phyloP scores from a whole-genome alignment of 1,140 invertebrate species.

The Brachionus rotundiformis region DNA sequence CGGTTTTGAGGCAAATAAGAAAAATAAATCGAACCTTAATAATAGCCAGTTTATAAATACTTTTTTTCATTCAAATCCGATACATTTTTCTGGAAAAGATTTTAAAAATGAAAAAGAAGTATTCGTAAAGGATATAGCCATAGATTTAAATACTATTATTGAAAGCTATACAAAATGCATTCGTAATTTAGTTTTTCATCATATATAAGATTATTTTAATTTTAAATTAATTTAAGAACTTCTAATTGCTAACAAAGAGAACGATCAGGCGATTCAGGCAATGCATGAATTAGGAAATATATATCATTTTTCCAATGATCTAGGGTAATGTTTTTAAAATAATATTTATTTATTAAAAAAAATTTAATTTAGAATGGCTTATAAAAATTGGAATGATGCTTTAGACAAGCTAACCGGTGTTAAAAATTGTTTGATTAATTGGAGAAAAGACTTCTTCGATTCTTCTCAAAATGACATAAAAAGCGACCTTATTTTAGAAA shows the following conservation, averaged over 20 bases:
- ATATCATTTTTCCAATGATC: slow-evolving; percentile 58
- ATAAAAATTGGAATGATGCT: slow-evolving; percentile 47
- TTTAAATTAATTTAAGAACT: slow-evolving; percentile 56
- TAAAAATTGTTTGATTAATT: slow-evolving; percentile 38
- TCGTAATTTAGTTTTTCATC: slow-evolving; percentile 55
- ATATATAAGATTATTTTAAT: too few species aligned
- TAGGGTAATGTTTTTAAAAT: slow-evolving; percentile 55
- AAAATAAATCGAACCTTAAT: neutral
- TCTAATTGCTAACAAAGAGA: slow-evolving; percentile 59
- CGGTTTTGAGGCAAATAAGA: neutral
- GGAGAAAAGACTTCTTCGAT: slow-evolving; percentile 19
- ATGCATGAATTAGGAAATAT: slow-evolving; percentile 63
- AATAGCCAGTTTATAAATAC: neutral
- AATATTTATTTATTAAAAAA: neutral
- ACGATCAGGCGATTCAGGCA: slow-evolving; percentile 60
- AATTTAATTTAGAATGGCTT: slow-evolving; percentile 15
- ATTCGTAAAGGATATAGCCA: slow-evolving; percentile 23
- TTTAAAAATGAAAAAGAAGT: slow-evolving; percentile 29
- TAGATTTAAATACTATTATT: slow-evolving; percentile 15
- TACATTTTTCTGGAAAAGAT: slow-evolving; percentile 4
- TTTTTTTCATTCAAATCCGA: slow-evolving; percentile 45
- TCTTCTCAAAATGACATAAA: neutral
- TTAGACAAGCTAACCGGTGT: slow-evolving; percentile 7
- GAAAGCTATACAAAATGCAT: slow-evolving; percentile 60
- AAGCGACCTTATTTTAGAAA: slow-evolving; percentile 55